Percentiles rank a stretch among this genome's conserved stretches.
phyloP scores from a whole-genome alignment of 2,797 vertebrate genomes.

The Sarcoramphus papa region DNA sequence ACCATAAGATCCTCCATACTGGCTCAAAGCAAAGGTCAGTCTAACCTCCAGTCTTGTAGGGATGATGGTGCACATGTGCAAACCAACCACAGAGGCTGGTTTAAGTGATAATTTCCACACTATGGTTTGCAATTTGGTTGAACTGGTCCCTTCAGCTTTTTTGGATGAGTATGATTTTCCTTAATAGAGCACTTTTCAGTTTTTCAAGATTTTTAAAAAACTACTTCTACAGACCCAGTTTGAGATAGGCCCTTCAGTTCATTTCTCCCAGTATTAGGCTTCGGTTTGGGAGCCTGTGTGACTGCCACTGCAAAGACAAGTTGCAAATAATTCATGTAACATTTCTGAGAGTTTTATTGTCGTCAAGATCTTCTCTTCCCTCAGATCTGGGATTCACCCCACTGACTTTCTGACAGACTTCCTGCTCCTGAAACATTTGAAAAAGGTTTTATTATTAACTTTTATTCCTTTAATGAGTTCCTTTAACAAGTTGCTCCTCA shows the following conservation, averaged over 20 bases:
- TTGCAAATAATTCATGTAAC: background rate
- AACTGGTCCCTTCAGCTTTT: background rate
- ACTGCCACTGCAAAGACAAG: background rate
- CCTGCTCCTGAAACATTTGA: slow-evolving; percentile 22
- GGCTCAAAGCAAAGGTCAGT: background rate
- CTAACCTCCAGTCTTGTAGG: background rate
- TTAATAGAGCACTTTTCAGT: background rate
- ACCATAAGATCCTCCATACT: background rate
- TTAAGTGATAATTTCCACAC: background rate
- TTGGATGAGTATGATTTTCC: background rate
- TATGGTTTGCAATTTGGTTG: background rate
- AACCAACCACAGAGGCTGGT: background rate
- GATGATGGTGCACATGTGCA: background rate
- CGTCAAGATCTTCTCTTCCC: background rate
- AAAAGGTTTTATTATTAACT: slow-evolving; percentile 50
- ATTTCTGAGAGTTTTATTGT: slow-evolving; percentile 17
- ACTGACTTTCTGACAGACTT: slow-evolving; percentile 31
- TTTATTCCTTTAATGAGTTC: slow-evolving; percentile 26
- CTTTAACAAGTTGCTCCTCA: slow-evolving; percentile 18
- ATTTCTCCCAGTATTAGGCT: background rate
- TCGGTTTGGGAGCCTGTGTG: background rate
- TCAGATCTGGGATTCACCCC: slow-evolving; percentile 19
- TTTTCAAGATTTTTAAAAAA: background rate
- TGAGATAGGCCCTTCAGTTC: background rate
- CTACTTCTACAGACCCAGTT: background rate